phyloP scores from a whole-genome alignment of 2,797 vertebrate genomes.

The Trichosurus vulpecula region DNA sequence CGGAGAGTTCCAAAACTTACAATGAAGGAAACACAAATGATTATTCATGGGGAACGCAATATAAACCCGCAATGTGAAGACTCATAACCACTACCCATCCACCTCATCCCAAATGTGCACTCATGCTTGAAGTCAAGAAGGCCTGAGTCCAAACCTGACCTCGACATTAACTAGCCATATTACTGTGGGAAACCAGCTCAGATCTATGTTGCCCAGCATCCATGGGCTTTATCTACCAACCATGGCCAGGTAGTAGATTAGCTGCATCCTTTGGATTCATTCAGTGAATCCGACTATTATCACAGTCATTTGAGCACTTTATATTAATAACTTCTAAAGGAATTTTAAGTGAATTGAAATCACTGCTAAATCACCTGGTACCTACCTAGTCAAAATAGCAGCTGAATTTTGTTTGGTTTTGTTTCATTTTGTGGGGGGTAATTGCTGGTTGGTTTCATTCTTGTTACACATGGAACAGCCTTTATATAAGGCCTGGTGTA shows the following conservation, averaged over 20 bases:
- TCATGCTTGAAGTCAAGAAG: neutral
- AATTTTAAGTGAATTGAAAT: constrained; percentile 48
- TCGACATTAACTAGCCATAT: neutral
- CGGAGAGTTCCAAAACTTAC: neutral
- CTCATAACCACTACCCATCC: neutral
- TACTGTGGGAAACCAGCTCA: neutral
- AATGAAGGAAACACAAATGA: neutral
- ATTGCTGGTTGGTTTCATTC: neutral
- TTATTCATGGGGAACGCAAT: neutral
- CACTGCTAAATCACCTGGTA: neutral
- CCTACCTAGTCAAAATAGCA: neutral
- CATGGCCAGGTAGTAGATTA: neutral
- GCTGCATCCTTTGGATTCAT: neutral
- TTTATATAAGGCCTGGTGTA: constrained; percentile 3
- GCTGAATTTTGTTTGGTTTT: neutral
- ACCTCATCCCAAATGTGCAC: neutral
- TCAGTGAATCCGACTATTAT: neutral
- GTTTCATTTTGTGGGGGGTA: neutral
- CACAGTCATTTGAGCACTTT: neutral
- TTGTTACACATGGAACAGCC: neutral
- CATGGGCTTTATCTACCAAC: neutral
- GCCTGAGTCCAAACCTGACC: neutral
- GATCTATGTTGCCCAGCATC: neutral
- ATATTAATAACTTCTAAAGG: constrained; percentile 10
- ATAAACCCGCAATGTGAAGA: neutral